These are phyloP conservation scores for Gerris lacustris DNA, from an alignment of 2,888 invertebrate genomes.

Conservation along the genomic window DNA sequence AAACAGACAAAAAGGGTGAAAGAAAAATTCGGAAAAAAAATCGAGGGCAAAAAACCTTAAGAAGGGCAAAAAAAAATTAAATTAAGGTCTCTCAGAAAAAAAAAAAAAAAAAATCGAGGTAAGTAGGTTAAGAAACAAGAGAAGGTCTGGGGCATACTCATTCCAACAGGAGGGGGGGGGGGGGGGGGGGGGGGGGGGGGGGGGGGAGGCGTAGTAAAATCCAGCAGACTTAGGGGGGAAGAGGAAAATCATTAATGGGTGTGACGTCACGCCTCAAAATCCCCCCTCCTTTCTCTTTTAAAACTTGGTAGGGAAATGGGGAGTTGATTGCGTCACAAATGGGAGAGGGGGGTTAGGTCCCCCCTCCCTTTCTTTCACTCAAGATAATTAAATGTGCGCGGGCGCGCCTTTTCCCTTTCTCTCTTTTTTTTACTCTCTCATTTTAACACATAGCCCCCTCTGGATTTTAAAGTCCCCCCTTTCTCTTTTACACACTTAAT, in stretches of 20 bases:
- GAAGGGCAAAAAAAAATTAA: too few relatives aligned
- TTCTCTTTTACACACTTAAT: too few relatives aligned
- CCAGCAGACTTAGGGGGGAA: background rate
- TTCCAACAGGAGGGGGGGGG: background rate
- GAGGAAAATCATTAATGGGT: background rate
- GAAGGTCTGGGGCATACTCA: background rate
- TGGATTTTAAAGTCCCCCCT: too few relatives aligned
- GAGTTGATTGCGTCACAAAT: background rate
- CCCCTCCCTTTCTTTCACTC: background rate
- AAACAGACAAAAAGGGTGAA: too few relatives aligned
- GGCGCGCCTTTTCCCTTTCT: background rate
- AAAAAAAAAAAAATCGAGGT: background rate
- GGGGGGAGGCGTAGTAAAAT: background rate
- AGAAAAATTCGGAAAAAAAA: too few relatives aligned
- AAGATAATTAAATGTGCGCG: slow-evolving; percentile 1
- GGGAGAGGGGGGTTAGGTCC: too few relatives aligned
- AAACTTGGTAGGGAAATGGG: background rate
- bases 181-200: background rate
- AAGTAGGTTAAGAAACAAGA: slow-evolving; percentile 1
- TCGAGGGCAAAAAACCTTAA: too few relatives aligned
- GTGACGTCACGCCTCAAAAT: slow-evolving; percentile 2
- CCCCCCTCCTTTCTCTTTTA: too few relatives aligned
- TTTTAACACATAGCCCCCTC: too few relatives aligned
- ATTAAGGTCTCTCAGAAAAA: too few relatives aligned
- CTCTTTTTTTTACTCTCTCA: too few relatives aligned